phyloP scores from a whole-genome alignment of 2,113 vertebrate species.

The Ammodramus savannarum region DNA sequence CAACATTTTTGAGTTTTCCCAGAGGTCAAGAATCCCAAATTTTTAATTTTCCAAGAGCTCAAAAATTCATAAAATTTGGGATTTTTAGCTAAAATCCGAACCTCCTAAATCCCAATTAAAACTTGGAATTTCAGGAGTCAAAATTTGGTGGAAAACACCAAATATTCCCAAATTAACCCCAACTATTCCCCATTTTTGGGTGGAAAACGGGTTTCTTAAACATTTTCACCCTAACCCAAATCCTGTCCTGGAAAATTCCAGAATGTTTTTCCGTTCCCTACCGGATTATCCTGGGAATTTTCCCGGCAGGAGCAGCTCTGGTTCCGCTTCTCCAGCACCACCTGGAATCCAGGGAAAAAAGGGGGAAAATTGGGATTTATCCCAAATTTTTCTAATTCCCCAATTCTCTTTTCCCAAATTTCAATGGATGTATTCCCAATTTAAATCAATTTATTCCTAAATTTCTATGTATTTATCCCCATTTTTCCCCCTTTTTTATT shows the following conservation, averaged over 20 bases:
- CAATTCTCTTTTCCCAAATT: background rate
- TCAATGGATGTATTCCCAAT: background rate
- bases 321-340: background rate
- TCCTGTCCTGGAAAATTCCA: accelerated
- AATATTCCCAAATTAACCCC: background rate
- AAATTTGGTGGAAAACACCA: background rate
- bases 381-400: background rate
- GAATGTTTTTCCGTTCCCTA: background rate
- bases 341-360: background rate
- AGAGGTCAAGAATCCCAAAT: background rate
- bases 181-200: background rate
- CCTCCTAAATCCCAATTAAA: background rate
- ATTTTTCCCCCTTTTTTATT: background rate
- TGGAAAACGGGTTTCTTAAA: too few relatives aligned
- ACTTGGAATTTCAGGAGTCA: background rate
- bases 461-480: background rate
- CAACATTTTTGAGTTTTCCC: background rate
- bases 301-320: background rate
- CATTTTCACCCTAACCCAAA: background rate
- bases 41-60: background rate
- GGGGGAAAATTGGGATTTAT: accelerated
- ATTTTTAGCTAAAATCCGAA: background rate
- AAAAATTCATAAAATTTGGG: background rate
- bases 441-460: background rate
- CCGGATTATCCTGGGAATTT: background rate